Conservation (phyloP, 1,140 invertebrate species). For the Trichogramma pretiosum region DNA sequence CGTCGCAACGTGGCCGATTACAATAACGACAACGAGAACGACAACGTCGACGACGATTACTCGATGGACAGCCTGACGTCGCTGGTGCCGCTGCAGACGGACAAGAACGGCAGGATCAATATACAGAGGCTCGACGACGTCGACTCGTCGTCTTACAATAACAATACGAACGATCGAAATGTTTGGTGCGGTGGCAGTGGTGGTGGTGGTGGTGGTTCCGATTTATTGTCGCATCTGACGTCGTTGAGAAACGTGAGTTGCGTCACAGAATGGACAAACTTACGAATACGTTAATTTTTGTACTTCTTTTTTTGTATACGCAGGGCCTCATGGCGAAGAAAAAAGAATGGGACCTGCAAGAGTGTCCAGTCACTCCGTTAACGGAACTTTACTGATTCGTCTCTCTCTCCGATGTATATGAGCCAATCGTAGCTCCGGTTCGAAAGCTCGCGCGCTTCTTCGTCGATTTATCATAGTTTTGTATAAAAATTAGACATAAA, state of each 20-base stretch:
- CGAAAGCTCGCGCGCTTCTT: too few relatives aligned
- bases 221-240: slow-evolving; percentile 37
- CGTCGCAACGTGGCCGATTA: slow-evolving; percentile 23
- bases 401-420: too few relatives aligned
- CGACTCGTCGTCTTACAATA: not conserved
- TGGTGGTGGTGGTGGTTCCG: too few relatives aligned
- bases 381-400: slow-evolving; percentile 31
- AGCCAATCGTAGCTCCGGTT: too few relatives aligned
- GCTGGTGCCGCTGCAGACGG: slow-evolving; percentile 29
- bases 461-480: too few relatives aligned
- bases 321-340: slow-evolving; percentile 42
- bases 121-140: slow-evolving; percentile 19
- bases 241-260: slow-evolving; percentile 35
- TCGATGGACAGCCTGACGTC: slow-evolving; percentile 40
- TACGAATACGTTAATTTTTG: too few relatives aligned
- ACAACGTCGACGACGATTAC: slow-evolving; percentile 34
- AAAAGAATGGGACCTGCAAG: slow-evolving; percentile 39
- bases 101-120: slow-evolving; percentile 31
- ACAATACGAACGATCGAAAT: slow-evolving; percentile 19
- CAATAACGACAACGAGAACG: slow-evolving; percentile 21
- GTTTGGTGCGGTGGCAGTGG: slow-evolving; percentile 32
- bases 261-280: not conserved
- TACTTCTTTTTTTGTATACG: not conserved
- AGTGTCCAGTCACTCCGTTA: slow-evolving; percentile 33
- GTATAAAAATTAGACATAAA: too few relatives aligned